phyloP scores from a whole-genome alignment of 2,888 invertebrate genomes.

The Mongoloraphidia duomilia region DNA sequence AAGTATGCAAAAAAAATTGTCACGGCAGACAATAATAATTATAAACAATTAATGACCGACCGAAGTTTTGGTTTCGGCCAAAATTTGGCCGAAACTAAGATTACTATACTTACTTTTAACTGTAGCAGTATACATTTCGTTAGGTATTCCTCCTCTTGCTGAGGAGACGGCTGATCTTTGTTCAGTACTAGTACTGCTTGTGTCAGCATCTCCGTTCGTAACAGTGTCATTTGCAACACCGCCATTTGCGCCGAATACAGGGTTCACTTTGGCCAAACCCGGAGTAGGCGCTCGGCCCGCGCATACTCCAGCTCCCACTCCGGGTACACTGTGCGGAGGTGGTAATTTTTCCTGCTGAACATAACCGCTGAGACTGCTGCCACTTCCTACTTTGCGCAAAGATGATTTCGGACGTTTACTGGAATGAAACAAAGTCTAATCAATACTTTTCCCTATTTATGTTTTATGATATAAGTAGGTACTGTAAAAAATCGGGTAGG shows the following conservation, averaged over 20 bases:
- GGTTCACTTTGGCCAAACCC: background rate
- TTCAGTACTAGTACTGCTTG: slow-evolving; percentile 28
- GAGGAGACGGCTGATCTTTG: slow-evolving; percentile 25
- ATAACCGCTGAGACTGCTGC: slow-evolving; percentile 15
- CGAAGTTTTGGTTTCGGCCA: too few species aligned
- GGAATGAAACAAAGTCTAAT: slow-evolving; percentile 6
- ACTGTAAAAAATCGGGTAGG: too few species aligned
- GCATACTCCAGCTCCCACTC: slow-evolving; percentile 4
- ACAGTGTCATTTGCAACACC: slow-evolving; percentile 27
- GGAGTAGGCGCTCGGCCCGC: background rate
- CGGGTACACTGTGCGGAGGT: slow-evolving; percentile 12
- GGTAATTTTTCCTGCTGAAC: slow-evolving; percentile 23
- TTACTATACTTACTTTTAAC: slow-evolving; percentile 43
- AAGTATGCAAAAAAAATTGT: too few species aligned
- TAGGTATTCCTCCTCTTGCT: slow-evolving; percentile 27
- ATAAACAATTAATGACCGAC: too few species aligned
- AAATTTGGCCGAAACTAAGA: too few species aligned
- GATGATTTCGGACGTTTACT: slow-evolving; percentile 25
- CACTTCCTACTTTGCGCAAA: slow-evolving; percentile 14
- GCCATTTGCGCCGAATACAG: slow-evolving; percentile 3
- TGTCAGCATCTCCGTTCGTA: slow-evolving; percentile 40
- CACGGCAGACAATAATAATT: too few species aligned
- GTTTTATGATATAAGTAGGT: slow-evolving; percentile 19
- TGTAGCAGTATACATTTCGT: slow-evolving; percentile 38
- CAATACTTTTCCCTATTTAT: too few species aligned